Percentiles rank a stretch among this genome's conserved stretches.
Conservation (phyloP, 2,797 vertebrate species). For the Sebastolobus alascanus region DNA sequence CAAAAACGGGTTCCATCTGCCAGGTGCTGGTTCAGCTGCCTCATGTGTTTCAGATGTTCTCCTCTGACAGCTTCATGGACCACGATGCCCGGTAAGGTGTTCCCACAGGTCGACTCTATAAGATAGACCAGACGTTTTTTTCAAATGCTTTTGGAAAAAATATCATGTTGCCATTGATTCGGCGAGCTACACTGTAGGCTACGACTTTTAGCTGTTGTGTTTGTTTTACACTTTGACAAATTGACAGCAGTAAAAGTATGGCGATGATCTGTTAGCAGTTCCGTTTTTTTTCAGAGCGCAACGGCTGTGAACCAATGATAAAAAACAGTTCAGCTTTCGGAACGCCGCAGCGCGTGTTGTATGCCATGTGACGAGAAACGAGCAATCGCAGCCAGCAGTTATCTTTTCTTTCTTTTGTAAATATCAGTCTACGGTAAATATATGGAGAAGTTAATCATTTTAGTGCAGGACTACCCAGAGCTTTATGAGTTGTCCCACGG, state of each 20-base stretch:
- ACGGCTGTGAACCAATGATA: no score
- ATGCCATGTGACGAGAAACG: no score
- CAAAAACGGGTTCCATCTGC: conserved; percentile 90
- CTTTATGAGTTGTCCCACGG: no score
- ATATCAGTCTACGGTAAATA: no score
- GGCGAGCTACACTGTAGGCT: neutral
- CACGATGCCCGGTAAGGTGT: conserved; percentile 89
- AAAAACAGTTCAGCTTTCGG: no score
- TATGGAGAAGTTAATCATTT: no score
- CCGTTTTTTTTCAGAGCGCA: no score
- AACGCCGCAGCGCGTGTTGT: no score
- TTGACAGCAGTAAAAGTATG: neutral
- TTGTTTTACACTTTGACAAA: neutral
- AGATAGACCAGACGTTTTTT: neutral
- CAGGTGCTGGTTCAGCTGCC: conserved; percentile 95
- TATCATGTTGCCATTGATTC: neutral
- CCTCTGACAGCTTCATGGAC: conserved; percentile 86
- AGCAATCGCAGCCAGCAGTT: no score
- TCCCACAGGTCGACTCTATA: neutral
- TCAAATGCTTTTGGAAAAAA: neutral
- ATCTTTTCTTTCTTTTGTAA: no score
- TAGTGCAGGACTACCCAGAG: no score
- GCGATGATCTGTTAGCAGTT: neutral
- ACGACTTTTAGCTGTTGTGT: neutral
- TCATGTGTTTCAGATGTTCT: conserved; percentile 94